Evolutionary conservation across 2,113 vertebrate species (phyloP), one percentile per base, ranked within the genome.

Genomic region (Nibea coibor): DNA sequence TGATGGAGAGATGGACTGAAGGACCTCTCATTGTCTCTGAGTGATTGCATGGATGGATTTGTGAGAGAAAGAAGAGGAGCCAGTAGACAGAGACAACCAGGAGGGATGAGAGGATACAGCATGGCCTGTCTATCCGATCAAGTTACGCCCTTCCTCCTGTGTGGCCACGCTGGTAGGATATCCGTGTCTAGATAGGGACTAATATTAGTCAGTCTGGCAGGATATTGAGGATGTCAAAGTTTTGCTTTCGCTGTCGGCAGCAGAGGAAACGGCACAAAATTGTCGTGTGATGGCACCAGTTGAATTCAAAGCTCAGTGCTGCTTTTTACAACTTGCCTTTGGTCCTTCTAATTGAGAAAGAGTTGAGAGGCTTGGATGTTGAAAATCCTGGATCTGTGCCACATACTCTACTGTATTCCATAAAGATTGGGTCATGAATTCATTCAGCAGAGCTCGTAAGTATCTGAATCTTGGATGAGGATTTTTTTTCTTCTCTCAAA

Each of bases 351-450:
- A 90, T 86, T 85, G 80, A 82, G 62, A 62, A 56, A 31, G 26
- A 74, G 66, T 82, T 69, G 76, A 71, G 74, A 26, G 74, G 82
- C 61, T 73, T 28, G 69, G 42, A 58, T 77, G 83, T 74, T 76
- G 54, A 65, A 81, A 80, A 54, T 54, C 45, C 70, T 84, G 81
- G 87, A 73, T 80, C 72, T 3, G 53, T 74, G 83, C 83, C 83
- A 88, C 31, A 24, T 54, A 39, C 24, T 28, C 73, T 5, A 78
- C 80, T 81, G 71, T 86, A 88, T 85, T 87, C 87, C 79, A 58
- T 82, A 53, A 85, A 92, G 87, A 88, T 31, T 71, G 68, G 75
- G 72, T 83, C 72, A 84, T 89, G 79, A 90, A 92, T 92, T 87
- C 70, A 85, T 91, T 88, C 59, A 86, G 76, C 70, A 53, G 39